A percentile compares a stretch with the other conserved stretches of the same genome.
Conservation (phyloP, 2,797 vertebrate species). For the Thamnophis elegans region DNA sequence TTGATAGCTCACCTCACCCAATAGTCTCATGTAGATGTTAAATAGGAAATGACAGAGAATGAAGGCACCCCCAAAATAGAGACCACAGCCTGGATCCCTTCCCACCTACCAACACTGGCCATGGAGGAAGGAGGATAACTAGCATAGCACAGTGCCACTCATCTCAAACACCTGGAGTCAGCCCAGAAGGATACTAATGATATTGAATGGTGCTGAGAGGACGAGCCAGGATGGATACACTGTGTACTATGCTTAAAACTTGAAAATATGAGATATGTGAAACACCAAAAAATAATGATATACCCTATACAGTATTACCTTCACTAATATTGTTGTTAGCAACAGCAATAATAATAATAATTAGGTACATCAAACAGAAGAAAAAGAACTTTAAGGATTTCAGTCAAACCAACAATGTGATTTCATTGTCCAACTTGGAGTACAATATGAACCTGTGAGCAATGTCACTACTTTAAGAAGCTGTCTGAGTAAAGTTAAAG, state of each 20-base stretch:
- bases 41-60: not conserved
- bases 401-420: not conserved
- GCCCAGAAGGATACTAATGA: not conserved
- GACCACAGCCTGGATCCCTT: not conserved
- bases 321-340: not conserved
- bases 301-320: not conserved
- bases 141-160: not conserved
- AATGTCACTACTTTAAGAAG: not conserved
- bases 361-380: not conserved
- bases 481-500: not conserved
- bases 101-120: not conserved
- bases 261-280: not conserved
- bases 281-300: not conserved
- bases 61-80: not conserved
- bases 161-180: not conserved
- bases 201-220: not conserved
- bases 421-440: not conserved
- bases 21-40: too few species aligned
- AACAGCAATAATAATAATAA: not conserved
- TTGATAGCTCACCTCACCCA: not conserved
- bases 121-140: not conserved
- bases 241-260: not conserved
- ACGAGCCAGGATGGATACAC: not conserved
- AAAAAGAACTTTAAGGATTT: not conserved
- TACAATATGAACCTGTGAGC: not conserved